Evolutionary conservation across 2,113 vertebrate genomes (phyloP), one percentile per base, ranked within the genome.

Genomic region (Copsychus sechellarum): DNA sequence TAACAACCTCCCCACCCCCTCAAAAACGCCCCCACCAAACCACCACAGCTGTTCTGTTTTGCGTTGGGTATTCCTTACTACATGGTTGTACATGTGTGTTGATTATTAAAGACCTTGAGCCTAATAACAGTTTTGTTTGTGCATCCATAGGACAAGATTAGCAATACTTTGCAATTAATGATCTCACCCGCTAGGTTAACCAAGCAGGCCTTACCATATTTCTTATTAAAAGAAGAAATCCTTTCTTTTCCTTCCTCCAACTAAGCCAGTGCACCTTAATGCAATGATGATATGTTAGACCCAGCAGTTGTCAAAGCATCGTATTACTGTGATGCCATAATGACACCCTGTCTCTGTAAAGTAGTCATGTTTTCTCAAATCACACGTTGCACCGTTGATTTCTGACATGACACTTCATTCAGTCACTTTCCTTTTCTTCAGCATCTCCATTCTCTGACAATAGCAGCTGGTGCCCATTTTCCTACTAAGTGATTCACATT

Each of bases 211-310:
- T 96, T 96, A 88, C 58, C 28, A 67, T 96, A 97, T 98, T 98
- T 98, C 97, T 97, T 98, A 98, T 98, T 98, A 98, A 97, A 97
- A 96, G 92, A 79, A 97, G 96, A 97, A 97, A 92, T 93, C 94
- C 95, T 97, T 97, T 97, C 96, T 97, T 94, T 97, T 97, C 94
- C 94, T 98, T 97, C 86, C 92, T 77, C 88, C 97, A 97, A 54
- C 97, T 97, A 98, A 98, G 97, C 97, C 97, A 93, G 97, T 98
- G 98, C 98, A 98, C 98, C 98, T 98, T 99, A 99, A 99, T 99
- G 98, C 98, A 98, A 98, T 99, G 99, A 99, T 99, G 99, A 98
- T 98, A 99, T 98, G 99, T 99, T 99, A 98, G 98, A 97, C 96
- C 96, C 98, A 94, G 98, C 97, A 98, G 98, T 98, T 99, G 99